Conservation (phyloP, 2,113 vertebrate species). For the Paedocypris sp. region DNA sequence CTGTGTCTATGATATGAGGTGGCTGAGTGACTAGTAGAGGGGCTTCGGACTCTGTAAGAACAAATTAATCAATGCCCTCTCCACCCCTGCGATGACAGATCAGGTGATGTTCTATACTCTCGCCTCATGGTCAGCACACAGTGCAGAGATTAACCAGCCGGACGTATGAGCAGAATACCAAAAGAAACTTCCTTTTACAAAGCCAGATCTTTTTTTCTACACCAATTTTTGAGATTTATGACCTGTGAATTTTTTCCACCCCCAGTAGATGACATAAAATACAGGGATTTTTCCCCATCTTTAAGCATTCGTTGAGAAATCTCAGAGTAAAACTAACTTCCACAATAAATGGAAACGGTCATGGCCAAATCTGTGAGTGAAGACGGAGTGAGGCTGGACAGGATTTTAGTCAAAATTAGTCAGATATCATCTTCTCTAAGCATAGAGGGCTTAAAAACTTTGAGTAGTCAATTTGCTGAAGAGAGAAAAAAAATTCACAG, state of each 20-base stretch:
- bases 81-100: constrained; percentile 20
- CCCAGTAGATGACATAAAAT: constrained; percentile 6
- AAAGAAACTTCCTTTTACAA: not conserved
- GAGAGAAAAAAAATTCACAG: no score
- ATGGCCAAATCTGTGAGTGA: no score
- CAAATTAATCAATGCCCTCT: constrained; percentile 33
- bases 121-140: not conserved
- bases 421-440: no score
- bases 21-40: not conserved
- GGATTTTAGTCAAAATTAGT: no score
- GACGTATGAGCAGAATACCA: not conserved
- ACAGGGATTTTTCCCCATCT: no score
- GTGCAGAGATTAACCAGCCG: constrained; percentile 15
- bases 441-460: no score
- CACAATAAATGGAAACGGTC: no score
- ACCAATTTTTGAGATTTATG: constrained; percentile 32
- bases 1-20: constrained; percentile 8
- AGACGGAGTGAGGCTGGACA: no score
- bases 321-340: no score
- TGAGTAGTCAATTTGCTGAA: no score
- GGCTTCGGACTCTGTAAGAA: constrained; percentile 21
- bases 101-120: constrained; percentile 23
- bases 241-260: constrained; percentile 16
- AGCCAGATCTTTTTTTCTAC: constrained; percentile 14
- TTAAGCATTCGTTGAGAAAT: no score